A percentile compares a stretch with the other conserved stretches of the same genome.
Conservation (phyloP, 2,113 vertebrate species). For the Pyrgilauda ruficollis region DNA sequence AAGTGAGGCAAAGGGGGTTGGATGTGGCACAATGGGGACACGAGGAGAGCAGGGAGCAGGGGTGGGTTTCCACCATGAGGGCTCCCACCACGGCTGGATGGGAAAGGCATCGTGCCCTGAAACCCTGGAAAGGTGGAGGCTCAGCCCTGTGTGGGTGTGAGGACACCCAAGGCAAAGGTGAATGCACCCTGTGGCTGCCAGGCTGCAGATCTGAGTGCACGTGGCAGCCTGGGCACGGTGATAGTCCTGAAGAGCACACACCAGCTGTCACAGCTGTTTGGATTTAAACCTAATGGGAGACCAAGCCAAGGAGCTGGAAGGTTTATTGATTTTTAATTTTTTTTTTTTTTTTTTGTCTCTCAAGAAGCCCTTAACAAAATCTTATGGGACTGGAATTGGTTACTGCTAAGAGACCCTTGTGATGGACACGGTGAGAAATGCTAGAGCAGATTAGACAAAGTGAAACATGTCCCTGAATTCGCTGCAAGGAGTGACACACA, state of each 20-base stretch:
- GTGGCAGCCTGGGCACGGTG: accelerated
- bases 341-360: not conserved
- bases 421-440: constrained; percentile 5
- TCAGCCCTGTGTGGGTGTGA: not conserved
- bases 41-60: not conserved
- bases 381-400: not conserved
- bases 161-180: not conserved
- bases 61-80: not conserved
- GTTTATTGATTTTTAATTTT: not conserved
- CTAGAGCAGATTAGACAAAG: not conserved
- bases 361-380: constrained; percentile 23
- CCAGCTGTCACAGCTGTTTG: not conserved
- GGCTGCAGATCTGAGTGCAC: not conserved
- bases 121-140: not conserved
- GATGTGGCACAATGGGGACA: not conserved
- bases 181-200: not conserved
- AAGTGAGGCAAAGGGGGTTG: not conserved
- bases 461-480: not conserved
- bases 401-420: not conserved
- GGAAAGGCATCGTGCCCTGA: not conserved
- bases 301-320: not conserved
- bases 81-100: not conserved
- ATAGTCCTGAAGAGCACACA: accelerated
- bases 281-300: not conserved
- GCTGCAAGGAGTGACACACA: not conserved